A percentile compares a stretch with the other conserved stretches of the same genome.
These are phyloP conservation scores for Phaenicophaeus curvirostris DNA, from an alignment of 2,797 vertebrate genomes.

Conservation along the genomic window DNA sequence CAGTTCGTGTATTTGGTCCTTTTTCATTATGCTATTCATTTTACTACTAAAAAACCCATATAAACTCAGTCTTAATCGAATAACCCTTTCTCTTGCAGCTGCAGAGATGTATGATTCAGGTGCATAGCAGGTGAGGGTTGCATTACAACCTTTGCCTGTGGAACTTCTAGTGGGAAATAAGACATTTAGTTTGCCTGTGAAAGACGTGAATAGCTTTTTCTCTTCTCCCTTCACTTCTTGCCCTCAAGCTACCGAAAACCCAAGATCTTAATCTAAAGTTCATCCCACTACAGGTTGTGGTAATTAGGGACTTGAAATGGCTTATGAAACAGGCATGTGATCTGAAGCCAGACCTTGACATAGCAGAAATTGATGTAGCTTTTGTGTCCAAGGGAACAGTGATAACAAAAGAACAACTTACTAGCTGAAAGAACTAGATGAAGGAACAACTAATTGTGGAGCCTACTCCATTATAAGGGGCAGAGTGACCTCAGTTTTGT, in stretches of 20 bases:
- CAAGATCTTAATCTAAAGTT: neutral
- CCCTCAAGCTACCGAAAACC: neutral
- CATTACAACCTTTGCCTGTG: rapidly evolving
- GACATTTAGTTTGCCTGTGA: neutral
- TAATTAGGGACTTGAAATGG: neutral
- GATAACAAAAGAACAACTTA: neutral
- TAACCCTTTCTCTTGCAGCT: neutral
- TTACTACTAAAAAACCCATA: neutral
- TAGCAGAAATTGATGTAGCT: neutral
- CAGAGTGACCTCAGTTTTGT: neutral
- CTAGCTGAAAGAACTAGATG: neutral
- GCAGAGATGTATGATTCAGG: neutral
- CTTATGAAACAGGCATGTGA: neutral
- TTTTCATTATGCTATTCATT: neutral
- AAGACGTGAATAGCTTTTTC: neutral
- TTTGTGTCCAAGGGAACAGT: neutral
- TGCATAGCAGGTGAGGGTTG: neutral
- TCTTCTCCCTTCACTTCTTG: neutral
- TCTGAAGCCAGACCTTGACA: neutral
- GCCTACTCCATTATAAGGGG: neutral
- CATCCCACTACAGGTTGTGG: neutral
- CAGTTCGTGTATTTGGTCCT: neutral
- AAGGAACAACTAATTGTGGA: neutral
- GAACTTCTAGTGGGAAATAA: neutral
- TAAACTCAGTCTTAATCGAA: neutral